phyloP scores from a whole-genome alignment of 2,797 vertebrate genomes.

The Xenentodon cancila region DNA sequence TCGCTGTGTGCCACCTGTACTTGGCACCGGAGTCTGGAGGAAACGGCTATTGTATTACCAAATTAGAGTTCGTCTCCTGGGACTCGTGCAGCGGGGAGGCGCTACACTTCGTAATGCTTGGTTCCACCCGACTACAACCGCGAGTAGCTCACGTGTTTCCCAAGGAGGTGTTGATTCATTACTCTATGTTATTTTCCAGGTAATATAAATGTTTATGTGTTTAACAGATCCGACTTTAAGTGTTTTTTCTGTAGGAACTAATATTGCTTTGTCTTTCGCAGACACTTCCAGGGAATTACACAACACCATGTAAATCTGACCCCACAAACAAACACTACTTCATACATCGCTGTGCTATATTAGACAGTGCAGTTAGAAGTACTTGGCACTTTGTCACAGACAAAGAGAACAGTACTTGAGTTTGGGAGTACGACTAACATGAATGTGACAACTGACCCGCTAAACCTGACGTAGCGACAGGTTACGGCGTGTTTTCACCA shows the following conservation, averaged over 20 bases:
- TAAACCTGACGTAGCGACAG: too few relatives aligned
- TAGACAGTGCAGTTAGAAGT: background rate
- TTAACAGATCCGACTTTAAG: background rate
- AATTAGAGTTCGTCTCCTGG: constrained; percentile 53
- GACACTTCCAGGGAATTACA: background rate
- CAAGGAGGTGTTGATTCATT: too few relatives aligned
- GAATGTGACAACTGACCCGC: too few relatives aligned
- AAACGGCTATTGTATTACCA: constrained; percentile 66
- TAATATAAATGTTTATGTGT: too few relatives aligned
- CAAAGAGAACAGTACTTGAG: too few relatives aligned
- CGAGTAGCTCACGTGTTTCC: background rate
- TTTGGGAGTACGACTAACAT: too few relatives aligned
- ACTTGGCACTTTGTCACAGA: background rate
- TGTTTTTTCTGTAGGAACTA: background rate
- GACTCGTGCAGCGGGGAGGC: constrained; percentile 12
- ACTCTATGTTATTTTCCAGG: too few relatives aligned
- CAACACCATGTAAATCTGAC: background rate
- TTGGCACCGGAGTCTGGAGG: constrained; percentile 52
- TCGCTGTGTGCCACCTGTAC: constrained; percentile 54
- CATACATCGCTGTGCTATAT: background rate
- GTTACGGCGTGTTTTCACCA: background rate
- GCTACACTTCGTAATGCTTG: constrained; percentile 12
- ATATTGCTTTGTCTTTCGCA: too few relatives aligned
- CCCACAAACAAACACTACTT: background rate
- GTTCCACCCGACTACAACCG: constrained; percentile 11